Evolutionary conservation across 92 coral and sea anemone species (phyloP), one percentile per base, ranked within the genome.

Genomic region (Anthopleura xanthogrammica): DNA sequence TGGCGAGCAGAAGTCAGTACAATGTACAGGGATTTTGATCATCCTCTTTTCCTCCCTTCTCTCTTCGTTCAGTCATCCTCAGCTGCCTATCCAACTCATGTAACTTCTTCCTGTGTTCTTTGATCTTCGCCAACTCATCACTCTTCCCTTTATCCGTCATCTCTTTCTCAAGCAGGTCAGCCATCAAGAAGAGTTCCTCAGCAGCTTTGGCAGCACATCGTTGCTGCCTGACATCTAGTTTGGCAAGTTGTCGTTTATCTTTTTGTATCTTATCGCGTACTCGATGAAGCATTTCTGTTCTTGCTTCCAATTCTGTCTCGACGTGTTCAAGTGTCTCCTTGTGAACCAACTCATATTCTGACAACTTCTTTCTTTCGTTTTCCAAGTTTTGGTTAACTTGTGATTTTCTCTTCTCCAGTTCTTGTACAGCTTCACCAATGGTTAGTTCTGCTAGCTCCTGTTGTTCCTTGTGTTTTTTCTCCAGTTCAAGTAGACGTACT

Each of bases 171-270:
- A 96, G 88, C 46, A 96, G 77, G 57, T 96, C 99, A 13, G 99
- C 99, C 99, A 96, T 96, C 72, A 96, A 76, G 86, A 96, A 96
- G 8, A 96, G 81, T 80, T 96, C 99, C 86, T 96, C 99, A 6
- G 99, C 99, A 4, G 99, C 99, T 60, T 95, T 88, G 50, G 98
- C 96, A 6, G 99, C 99, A 42, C 95, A 93, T 39, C 99, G 83
- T 84, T 96, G 99, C 82, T 96, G 99, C 79, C 99, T 72, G 40
- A 91, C 99, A 60, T 96, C 99, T 42, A 96, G 89, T 84, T 96
- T 96, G 0, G 99, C 95, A 52, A 96, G 87, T 82, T 95, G 98
- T 60, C 93, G 79, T 82, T 96, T 94, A 83, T 96, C 99, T 86
- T 94, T 96, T 77, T 93, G 92, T 36, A 96, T 94, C 80, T 96